Conservation (phyloP, 37 sponge, comb jelly and placozoan species). For the Petrosia ficiformis region DNA sequence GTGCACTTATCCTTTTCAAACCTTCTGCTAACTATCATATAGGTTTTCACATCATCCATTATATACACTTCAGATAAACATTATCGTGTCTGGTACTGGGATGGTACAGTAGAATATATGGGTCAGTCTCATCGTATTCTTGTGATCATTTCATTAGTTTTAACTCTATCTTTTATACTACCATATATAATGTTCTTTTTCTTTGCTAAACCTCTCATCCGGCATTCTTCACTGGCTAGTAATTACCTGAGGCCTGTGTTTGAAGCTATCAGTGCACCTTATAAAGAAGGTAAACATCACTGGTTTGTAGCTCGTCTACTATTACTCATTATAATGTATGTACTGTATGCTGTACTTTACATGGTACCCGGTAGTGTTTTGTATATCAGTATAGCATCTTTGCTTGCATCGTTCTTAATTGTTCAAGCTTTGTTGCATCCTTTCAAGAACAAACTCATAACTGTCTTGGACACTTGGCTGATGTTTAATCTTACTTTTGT, state of each 20-base stretch:
- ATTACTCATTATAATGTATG: too few relatives aligned
- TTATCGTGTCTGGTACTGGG: not conserved
- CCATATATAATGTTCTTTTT: not conserved
- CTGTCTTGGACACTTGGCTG: too few relatives aligned
- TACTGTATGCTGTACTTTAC: too few relatives aligned
- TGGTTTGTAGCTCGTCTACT: too few relatives aligned
- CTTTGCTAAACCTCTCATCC: not conserved
- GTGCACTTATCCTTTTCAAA: conserved; percentile 31
- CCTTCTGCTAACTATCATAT: conserved; percentile 15
- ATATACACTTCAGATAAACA: not conserved
- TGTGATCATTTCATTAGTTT: not conserved
- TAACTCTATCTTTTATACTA: not conserved
- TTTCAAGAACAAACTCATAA: too few relatives aligned
- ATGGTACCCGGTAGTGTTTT: too few relatives aligned
- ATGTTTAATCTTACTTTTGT: too few relatives aligned
- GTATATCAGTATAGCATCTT: too few relatives aligned
- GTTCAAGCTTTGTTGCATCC: too few relatives aligned
- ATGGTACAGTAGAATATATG: not conserved
- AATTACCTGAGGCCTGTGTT: not conserved
- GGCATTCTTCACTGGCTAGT: not conserved
- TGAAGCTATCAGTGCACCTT: not conserved
- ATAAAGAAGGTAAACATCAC: not conserved
- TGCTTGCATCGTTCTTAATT: too few relatives aligned
- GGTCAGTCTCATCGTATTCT: not conserved
- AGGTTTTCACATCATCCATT: conserved; percentile 4